Base-by-base conservation (phyloP, 2,797 vertebrate genomes). In the Coluber constrictor region DNA sequence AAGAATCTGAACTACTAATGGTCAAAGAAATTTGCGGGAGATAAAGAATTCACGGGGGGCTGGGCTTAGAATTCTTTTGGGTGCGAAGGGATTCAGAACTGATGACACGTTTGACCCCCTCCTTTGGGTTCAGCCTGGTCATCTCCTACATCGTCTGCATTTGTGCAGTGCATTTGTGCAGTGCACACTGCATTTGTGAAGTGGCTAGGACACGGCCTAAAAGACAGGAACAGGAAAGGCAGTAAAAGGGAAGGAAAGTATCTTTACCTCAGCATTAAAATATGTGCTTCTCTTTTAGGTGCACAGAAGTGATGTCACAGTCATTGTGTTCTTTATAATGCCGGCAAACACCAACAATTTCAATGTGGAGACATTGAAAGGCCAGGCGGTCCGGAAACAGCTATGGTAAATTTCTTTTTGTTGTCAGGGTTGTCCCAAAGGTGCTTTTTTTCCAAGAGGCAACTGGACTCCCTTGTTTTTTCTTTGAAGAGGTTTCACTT, bases 281-380 rank as follows among this genome's bases (percentile, higher is more conserved):
- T 25, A 83, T 0, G 94, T 66, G 95, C 74, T 94, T 61, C 88
- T 51, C n/a, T 0, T 8, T 12, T 96, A 99, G 99, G 98, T 99
- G 90, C 98, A 99, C 93, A 98, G 97, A 95, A 98, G 97, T 32
- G 98, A 99, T 11, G 94, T 99, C 94, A 99, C 99, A 0, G 99
- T 99, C 23, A 96, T 99, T 1, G 99, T 98, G 92, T 99, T 99
- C 97, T 99, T 99, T 97, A 99, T 99, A 91, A 99, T 99, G 99
- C 99, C 99, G 10, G 98, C 99, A 56, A 98, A 98, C 96, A 99
- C 99, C 47, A 99, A 99, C 96, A 99, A 99, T 97, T 99, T 99
- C 96, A 99, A 99, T 0, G 99, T 99, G 97, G 99, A 99, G 97
- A 98, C 98, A 0, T 96, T 99, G 95, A 99, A 99, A 97, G 99